These are phyloP conservation scores for Drosophila demipolita DNA, from an alignment of 2,888 invertebrate species.

Conservation along the genomic window DNA sequence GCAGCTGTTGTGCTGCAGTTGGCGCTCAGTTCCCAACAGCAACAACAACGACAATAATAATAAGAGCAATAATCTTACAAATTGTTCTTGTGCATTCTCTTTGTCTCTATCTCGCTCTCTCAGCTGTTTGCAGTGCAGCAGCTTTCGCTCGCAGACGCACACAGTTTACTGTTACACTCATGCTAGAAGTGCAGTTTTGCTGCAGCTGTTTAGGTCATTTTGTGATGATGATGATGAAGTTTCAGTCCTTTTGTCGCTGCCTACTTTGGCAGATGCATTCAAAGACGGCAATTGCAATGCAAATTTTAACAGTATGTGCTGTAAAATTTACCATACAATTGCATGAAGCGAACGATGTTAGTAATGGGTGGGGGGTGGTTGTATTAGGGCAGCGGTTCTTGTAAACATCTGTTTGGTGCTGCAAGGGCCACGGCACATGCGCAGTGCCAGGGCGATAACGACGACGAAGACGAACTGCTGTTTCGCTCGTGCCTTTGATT, in stretches of 20 bases:
- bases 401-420: conserved; percentile 60
- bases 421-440: conserved; percentile 50
- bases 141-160: background rate
- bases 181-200: conserved; percentile 33
- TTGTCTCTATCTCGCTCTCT: background rate
- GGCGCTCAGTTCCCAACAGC: background rate
- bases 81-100: conserved; percentile 15
- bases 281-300: conserved; percentile 2
- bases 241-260: conserved; percentile 32
- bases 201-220: conserved; percentile 4
- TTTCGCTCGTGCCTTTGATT: conserved; percentile 18
- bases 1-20: background rate
- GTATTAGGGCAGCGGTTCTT: background rate
- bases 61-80: background rate
- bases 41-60: background rate
- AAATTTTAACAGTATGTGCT: conserved; percentile 1
- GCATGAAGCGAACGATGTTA: conserved; percentile 13
- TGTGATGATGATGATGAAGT: conserved; percentile 11
- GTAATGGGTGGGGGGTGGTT: background rate
- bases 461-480: conserved; percentile 23
- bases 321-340: conserved; percentile 25
- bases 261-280: conserved; percentile 27
- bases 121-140: conserved; percentile 28
- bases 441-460: conserved; percentile 19
- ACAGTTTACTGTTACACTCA: background rate